Evolutionary conservation across 2,797 vertebrate species (phyloP).

Genomic region (Cyclura pinguis): DNA sequence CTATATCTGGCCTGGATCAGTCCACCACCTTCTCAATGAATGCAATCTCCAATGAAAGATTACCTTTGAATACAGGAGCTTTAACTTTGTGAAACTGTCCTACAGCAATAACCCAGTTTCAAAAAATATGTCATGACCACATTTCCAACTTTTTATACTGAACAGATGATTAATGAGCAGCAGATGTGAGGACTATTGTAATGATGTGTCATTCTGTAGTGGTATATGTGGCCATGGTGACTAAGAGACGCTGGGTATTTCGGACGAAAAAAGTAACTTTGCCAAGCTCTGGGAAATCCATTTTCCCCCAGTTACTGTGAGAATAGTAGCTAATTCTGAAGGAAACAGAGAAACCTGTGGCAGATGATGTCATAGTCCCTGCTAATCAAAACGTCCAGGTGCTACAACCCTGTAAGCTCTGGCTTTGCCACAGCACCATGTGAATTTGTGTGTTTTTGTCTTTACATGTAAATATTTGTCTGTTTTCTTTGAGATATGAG

Average conservation of each 20-base stretch:
- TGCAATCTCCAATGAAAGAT: background rate
- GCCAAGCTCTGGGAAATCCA: background rate
- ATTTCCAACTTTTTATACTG: conserved; percentile 43
- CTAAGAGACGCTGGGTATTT: no score
- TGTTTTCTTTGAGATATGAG: background rate
- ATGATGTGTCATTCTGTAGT: conserved; percentile 34
- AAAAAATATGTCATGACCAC: conserved; percentile 46
- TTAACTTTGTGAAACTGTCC: conserved; percentile 5
- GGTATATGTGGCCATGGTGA: background rate
- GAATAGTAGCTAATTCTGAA: background rate
- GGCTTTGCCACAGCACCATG: background rate
- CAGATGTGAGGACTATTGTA: background rate
- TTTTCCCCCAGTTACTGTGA: background rate
- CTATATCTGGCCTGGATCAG: background rate
- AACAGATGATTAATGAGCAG: conserved; percentile 4
- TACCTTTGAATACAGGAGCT: conserved; percentile 25
- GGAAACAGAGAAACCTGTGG: no score
- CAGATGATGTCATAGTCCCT: background rate
- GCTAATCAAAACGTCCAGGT: background rate
- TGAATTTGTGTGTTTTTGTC: background rate
- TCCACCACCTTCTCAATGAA: no score
- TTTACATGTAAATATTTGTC: background rate
- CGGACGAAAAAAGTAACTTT: no score
- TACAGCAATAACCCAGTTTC: background rate
- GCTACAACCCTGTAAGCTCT: background rate